Evolutionary conservation across 2,113 vertebrate species (phyloP).

Genomic region (Mobula hypostoma): DNA sequence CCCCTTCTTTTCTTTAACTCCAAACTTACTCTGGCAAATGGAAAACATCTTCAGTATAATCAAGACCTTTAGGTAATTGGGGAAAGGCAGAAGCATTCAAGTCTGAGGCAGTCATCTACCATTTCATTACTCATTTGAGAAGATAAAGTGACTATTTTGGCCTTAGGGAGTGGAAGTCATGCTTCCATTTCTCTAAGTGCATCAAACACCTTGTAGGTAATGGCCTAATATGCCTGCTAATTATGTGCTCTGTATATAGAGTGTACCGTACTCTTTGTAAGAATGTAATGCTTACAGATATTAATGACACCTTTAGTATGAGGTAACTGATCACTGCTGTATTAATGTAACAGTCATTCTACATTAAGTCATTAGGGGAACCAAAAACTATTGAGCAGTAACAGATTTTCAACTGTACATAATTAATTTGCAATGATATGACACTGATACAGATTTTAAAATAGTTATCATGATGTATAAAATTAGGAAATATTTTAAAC

Average conservation of each 20-base stretch:
- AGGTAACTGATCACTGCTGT: not conserved
- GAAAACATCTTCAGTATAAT: not conserved
- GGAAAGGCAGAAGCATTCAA: not conserved
- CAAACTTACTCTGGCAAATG: not conserved
- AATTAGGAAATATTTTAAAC: conserved; percentile 5
- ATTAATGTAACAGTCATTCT: not conserved
- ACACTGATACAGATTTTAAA: not conserved
- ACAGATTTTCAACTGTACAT: not conserved
- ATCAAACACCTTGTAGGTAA: conserved; percentile 32
- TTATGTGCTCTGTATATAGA: conserved; percentile 21
- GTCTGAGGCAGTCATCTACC: not conserved
- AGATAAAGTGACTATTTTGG: conserved; percentile 19
- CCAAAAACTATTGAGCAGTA: conserved; percentile 30
- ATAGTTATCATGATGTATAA: not conserved
- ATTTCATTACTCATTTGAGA: conserved; percentile 24
- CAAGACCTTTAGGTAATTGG: not conserved
- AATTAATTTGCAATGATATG: not conserved
- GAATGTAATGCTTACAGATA: conserved; percentile 25
- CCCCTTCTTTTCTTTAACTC: not conserved
- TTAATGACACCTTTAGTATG: conserved; percentile 19
- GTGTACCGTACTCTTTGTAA: not conserved
- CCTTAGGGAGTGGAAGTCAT: not conserved
- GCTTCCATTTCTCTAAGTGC: not conserved
- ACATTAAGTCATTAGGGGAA: conserved; percentile 6
- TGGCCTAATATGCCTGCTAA: not conserved